A percentile compares a stretch with the other conserved stretches of the same genome.
Evolutionary conservation across 2,797 vertebrate species (phyloP).

Genomic region (Macroramphosus scolopax): DNA sequence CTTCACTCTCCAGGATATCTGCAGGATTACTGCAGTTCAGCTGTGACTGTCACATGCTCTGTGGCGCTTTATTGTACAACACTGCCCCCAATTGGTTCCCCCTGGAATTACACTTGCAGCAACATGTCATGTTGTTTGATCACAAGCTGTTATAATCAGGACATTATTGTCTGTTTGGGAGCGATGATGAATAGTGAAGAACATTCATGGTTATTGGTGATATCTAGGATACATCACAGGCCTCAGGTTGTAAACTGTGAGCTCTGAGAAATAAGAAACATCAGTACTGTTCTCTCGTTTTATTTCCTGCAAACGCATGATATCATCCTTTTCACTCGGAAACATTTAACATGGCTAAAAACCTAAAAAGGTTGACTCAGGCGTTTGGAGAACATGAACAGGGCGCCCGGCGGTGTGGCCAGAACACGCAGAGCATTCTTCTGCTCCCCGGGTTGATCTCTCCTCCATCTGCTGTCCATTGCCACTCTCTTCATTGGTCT

Average conservation of each 20-base stretch:
- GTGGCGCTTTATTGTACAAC: constrained; percentile 55
- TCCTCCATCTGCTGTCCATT: constrained; percentile 76
- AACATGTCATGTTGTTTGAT: constrained; percentile 3
- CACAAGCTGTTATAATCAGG: constrained; percentile 1
- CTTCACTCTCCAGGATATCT: constrained; percentile 3
- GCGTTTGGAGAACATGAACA: not conserved
- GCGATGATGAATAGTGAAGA: not conserved
- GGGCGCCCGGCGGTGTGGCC: constrained; percentile 32
- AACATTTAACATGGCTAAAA: not conserved
- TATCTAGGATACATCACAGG: no score
- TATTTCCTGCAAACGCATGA: constrained; percentile 1
- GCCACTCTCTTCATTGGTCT: constrained; percentile 71
- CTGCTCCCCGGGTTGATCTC: constrained; percentile 57
- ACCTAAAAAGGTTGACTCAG: constrained; percentile 4
- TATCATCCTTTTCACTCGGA: constrained; percentile 5
- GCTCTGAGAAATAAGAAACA: not conserved
- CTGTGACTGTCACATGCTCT: constrained; percentile 9
- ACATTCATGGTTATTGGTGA: no score
- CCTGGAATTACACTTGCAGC: constrained; percentile 17
- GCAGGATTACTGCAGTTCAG: constrained; percentile 4
- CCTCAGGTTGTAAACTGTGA: no score
- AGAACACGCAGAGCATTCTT: constrained; percentile 50
- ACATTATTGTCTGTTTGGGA: constrained; percentile 8
- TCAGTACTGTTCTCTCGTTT: not conserved
- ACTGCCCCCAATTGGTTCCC: constrained; percentile 66